Evolutionary conservation across 2,888 invertebrate species (phyloP).

Genomic region (Trichopoda pennipes): DNA sequence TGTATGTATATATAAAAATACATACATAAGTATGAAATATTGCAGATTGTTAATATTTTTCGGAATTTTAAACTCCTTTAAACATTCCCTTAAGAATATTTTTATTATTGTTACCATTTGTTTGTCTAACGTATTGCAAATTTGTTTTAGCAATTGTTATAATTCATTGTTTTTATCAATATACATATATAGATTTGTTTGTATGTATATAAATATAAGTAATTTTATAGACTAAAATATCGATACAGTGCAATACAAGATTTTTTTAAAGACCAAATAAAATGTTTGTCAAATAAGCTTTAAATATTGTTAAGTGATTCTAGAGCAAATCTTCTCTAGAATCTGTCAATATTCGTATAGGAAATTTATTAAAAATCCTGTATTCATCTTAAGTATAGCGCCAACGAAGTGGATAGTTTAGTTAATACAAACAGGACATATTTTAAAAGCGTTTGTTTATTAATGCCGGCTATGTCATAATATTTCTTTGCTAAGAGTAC

Average conservation of each 20-base stretch:
- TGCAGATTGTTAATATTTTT: slow-evolving; percentile 38
- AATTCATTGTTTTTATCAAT: neutral
- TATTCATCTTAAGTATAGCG: too few species aligned
- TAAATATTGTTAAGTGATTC: too few species aligned
- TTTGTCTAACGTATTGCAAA: neutral
- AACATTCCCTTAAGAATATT: slow-evolving; percentile 57
- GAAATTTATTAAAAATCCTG: too few species aligned
- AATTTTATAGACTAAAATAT: slow-evolving; percentile 3
- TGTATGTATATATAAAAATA: neutral
- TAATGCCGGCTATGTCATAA: too few species aligned
- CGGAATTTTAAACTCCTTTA: slow-evolving; percentile 43
- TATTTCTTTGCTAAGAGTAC: too few species aligned
- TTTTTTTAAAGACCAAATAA: neutral
- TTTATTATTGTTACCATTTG: slow-evolving; percentile 2
- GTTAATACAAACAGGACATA: too few species aligned
- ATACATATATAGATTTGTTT: neutral
- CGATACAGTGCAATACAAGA: neutral
- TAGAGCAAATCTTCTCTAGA: too few species aligned
- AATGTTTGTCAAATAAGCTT: too few species aligned
- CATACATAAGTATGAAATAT: slow-evolving; percentile 16
- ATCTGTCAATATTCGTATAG: too few species aligned
- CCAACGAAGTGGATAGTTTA: too few species aligned
- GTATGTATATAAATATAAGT: neutral
- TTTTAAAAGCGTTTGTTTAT: too few species aligned
- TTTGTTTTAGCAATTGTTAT: neutral